These are phyloP conservation scores for Cassiopea xamachana DNA, from an alignment of 30 jellyfish, hydroid and myxozoan genomes.

Conservation along the genomic window DNA sequence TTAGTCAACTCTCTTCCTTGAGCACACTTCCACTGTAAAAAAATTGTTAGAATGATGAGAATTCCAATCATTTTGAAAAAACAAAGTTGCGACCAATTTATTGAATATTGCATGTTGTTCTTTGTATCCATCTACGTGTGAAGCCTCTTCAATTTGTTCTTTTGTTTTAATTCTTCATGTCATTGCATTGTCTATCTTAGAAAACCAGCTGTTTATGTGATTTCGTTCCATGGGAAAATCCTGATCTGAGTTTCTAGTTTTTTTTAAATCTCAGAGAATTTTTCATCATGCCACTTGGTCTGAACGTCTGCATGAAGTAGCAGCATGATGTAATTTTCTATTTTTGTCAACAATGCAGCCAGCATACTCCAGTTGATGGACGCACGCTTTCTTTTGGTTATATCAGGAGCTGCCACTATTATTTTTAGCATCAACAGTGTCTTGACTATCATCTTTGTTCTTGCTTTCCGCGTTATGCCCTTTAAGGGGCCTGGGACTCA, in stretches of 20 bases:
- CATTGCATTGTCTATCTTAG: background rate
- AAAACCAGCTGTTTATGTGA: background rate
- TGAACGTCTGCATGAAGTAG: background rate
- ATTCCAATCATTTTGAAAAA: too few relatives aligned
- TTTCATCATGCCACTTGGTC: background rate
- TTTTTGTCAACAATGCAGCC: too few relatives aligned
- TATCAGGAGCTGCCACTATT: too few relatives aligned
- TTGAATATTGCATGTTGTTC: background rate
- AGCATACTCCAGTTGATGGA: too few relatives aligned
- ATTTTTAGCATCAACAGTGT: too few relatives aligned
- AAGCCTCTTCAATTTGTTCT: background rate
- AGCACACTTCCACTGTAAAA: too few relatives aligned
- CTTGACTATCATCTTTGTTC: too few relatives aligned
- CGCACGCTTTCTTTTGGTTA: too few relatives aligned
- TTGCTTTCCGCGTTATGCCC: too few relatives aligned
- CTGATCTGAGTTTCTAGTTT: background rate
- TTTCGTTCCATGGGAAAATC: constrained; percentile 4
- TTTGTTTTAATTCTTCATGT: background rate
- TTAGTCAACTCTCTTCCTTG: too few relatives aligned
- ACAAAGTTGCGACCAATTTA: background rate
- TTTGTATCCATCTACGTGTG: background rate
- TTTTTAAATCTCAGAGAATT: background rate
- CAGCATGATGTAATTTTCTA: too few relatives aligned
- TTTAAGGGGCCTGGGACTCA: too few relatives aligned
- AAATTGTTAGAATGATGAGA: background rate